Conservation (phyloP, 2,888 invertebrate species). For the Omphaloscelis lunosa region DNA sequence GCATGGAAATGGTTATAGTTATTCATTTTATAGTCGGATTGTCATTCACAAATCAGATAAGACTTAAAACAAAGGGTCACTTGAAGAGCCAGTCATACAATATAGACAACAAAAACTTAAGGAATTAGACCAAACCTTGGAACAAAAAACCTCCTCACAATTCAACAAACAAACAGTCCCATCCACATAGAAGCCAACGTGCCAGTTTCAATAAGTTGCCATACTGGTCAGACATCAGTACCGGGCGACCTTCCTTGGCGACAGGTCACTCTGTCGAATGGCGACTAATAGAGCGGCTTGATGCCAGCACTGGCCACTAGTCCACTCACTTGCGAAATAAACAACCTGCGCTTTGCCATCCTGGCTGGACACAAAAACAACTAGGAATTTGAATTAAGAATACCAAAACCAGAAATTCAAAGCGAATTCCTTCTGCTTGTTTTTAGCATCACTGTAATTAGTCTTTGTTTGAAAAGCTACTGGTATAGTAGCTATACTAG, state of each 20-base stretch:
- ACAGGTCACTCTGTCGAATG: conserved; percentile 82
- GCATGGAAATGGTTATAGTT: neutral
- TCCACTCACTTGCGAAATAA: conserved; percentile 71
- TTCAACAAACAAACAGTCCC: conserved; percentile 49
- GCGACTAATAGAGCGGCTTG: conserved; percentile 79
- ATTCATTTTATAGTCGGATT: neutral
- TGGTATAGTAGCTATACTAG: neutral
- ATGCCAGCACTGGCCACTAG: conserved; percentile 57
- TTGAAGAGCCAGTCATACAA: neutral
- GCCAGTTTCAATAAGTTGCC: conserved; percentile 80
- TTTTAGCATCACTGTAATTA: neutral
- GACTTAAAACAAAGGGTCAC: neutral
- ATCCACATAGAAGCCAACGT: conserved; percentile 69
- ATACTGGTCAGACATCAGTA: conserved; percentile 84
- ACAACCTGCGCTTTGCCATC: conserved; percentile 61
- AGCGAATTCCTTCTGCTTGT: neutral
- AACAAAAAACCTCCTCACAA: neutral
- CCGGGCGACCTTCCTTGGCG: conserved; percentile 87
- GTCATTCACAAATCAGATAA: neutral
- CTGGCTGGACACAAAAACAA: conserved; percentile 19
- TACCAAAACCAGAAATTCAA: neutral
- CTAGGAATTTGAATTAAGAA: conserved; percentile 2
- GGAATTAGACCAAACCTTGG: conserved; percentile 9
- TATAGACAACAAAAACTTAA: neutral
- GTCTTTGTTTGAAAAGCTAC: conserved; percentile 2